These are phyloP conservation scores for Harpagoxenus sublaevis DNA, from an alignment of 2,888 invertebrate genomes.

Conservation along the genomic window DNA sequence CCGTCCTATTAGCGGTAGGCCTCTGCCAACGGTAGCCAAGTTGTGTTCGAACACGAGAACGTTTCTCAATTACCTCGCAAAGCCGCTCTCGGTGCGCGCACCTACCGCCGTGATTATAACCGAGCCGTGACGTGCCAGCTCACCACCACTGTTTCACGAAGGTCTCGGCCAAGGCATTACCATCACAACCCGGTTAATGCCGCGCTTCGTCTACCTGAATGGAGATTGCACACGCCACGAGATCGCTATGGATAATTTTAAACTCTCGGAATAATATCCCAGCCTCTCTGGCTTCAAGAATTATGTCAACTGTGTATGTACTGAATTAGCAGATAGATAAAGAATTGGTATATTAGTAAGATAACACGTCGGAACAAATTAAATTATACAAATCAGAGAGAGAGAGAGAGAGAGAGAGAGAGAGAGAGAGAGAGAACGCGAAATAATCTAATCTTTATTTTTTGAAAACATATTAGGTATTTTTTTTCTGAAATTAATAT, in stretches of 20 bases:
- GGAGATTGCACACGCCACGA: slow-evolving; percentile 4
- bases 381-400: not conserved
- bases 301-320: not conserved
- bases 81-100: slow-evolving; percentile 67
- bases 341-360: not conserved
- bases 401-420: no score
- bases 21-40: slow-evolving; percentile 75
- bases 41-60: slow-evolving; percentile 77
- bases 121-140: slow-evolving; percentile 73
- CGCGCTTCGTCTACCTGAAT: slow-evolving; percentile 52
- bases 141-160: slow-evolving; percentile 65
- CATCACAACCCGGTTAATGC: slow-evolving; percentile 66
- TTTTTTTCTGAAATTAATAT: not conserved
- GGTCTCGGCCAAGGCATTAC: slow-evolving; percentile 73
- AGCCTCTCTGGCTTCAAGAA: not conserved
- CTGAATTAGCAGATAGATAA: not conserved
- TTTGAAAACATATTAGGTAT: not conserved
- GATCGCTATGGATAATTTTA: not conserved
- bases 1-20: slow-evolving; percentile 78
- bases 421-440: not conserved
- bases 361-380: not conserved
- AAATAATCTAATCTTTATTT: not conserved
- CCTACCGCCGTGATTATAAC: slow-evolving; percentile 76
- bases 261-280: not conserved
- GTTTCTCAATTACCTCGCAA: slow-evolving; percentile 77